Conservation (phyloP, 1,140 invertebrate genomes). For the Antheraea mylitta region DNA sequence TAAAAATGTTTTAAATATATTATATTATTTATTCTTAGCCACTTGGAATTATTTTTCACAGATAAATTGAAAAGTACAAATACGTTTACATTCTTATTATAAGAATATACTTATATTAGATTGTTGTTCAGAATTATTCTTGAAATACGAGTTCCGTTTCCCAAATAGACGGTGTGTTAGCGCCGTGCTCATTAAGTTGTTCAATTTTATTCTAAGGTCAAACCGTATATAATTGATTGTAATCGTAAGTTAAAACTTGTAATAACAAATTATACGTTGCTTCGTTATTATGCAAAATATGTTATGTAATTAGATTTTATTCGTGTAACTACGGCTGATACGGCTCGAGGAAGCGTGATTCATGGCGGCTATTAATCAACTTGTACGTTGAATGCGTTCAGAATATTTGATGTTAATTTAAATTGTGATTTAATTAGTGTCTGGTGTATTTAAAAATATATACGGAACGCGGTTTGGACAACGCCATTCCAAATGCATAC, state of each 20-base stretch:
- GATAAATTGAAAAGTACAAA: too few relatives aligned
- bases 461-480: not conserved
- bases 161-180: not conserved
- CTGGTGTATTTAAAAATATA: not conserved
- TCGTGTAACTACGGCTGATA: conserved; percentile 4
- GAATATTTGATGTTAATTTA: not conserved
- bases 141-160: conserved; percentile 18
- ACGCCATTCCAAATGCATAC: not conserved
- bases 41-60: too few relatives aligned
- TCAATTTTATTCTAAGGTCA: conserved; percentile 34
- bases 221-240: conserved; percentile 23
- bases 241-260: conserved; percentile 30
- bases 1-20: too few relatives aligned
- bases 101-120: too few relatives aligned
- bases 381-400: conserved; percentile 1
- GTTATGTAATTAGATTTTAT: conserved; percentile 27
- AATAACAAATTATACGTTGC: conserved; percentile 34
- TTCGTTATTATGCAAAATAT: conserved; percentile 20
- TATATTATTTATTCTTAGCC: too few relatives aligned
- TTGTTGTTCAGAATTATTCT: not conserved
- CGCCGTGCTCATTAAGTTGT: conserved; percentile 18
- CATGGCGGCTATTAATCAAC: conserved; percentile 21
- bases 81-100: too few relatives aligned
- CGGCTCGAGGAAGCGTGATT: conserved; percentile 23
- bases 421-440: conserved; percentile 3